A percentile compares a stretch with the other conserved stretches of the same genome.
These are phyloP conservation scores for Scaptomyza parva DNA, from an alignment of 2,888 invertebrate species.

Conservation along the genomic window DNA sequence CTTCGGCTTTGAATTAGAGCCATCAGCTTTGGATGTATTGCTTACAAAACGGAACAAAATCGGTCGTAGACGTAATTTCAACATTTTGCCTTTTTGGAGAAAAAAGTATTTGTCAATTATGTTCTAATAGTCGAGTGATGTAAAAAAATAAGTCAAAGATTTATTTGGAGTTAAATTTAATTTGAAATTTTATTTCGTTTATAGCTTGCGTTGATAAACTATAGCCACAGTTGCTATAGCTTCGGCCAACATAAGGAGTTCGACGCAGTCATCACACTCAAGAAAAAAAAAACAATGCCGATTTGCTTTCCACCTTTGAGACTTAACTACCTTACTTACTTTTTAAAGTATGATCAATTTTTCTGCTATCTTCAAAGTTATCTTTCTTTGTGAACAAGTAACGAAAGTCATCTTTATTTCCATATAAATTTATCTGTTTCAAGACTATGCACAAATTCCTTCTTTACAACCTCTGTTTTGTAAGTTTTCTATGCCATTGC, in stretches of 20 bases:
- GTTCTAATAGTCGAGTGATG: not conserved
- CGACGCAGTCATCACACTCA: no score
- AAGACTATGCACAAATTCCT: not conserved
- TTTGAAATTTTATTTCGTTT: not conserved
- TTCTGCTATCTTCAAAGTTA: no score
- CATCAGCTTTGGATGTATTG: not conserved
- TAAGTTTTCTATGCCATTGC: not conserved
- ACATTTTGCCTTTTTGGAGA: slow-evolving; percentile 8
- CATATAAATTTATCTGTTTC: not conserved
- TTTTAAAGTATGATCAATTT: no score
- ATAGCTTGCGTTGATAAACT: not conserved
- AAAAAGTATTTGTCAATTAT: not conserved
- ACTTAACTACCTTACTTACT: no score
- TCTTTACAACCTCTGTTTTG: not conserved
- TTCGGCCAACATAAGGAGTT: no score
- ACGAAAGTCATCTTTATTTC: no score
- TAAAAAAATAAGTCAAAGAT: not conserved
- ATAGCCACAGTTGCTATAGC: no score
- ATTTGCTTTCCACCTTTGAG: no score
- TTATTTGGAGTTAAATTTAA: not conserved
- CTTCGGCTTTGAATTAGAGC: not conserved
- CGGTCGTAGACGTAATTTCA: slow-evolving; percentile 5
- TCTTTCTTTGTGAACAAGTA: no score
- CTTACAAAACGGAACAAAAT: not conserved
- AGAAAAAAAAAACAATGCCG: no score